Percentiles rank a stretch among this genome's conserved stretches.
phyloP scores from a whole-genome alignment of 2,888 invertebrate species.

The Hyalella azteca region DNA sequence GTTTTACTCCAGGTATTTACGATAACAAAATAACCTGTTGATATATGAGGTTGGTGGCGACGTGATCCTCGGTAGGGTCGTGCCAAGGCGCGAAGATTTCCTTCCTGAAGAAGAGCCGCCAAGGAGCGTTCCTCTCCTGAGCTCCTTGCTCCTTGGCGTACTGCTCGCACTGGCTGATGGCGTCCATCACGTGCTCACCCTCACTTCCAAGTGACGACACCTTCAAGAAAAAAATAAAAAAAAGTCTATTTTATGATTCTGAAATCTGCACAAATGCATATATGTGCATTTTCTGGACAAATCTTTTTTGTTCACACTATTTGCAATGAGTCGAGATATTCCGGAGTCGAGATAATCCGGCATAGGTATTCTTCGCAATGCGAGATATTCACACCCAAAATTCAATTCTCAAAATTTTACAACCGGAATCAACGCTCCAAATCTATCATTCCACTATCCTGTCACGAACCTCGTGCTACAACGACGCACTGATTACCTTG shows the following conservation, averaged over 20 bases:
- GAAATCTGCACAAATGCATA: no score
- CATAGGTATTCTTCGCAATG: no score
- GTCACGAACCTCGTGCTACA: no score
- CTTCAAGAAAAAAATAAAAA: constrained; percentile 61
- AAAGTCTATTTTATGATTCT: neutral
- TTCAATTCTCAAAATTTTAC: no score
- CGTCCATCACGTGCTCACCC: constrained; percentile 99
- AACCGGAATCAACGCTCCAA: no score
- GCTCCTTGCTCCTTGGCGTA: constrained; percentile 99
- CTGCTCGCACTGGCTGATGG: constrained; percentile 99
- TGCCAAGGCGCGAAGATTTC: constrained; percentile 99
- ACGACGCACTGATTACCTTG: constrained; percentile 69
- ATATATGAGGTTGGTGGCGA: constrained; percentile 97
- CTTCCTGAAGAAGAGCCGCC: constrained; percentile 88
- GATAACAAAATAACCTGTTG: constrained; percentile 80
- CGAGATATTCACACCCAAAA: no score
- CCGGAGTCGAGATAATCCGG: no score
- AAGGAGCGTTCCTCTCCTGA: constrained; percentile 96
- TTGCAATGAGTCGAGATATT: no score
- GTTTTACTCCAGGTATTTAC: no score
- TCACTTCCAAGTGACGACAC: constrained; percentile 98
- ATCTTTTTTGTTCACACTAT: no score
- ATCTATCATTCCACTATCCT: no score
- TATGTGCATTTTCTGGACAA: no score
- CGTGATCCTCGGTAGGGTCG: constrained; percentile 94